Evolutionary conservation across 1,140 invertebrate genomes (phyloP).

Genomic region (Trachymyrmex septentrionalis): DNA sequence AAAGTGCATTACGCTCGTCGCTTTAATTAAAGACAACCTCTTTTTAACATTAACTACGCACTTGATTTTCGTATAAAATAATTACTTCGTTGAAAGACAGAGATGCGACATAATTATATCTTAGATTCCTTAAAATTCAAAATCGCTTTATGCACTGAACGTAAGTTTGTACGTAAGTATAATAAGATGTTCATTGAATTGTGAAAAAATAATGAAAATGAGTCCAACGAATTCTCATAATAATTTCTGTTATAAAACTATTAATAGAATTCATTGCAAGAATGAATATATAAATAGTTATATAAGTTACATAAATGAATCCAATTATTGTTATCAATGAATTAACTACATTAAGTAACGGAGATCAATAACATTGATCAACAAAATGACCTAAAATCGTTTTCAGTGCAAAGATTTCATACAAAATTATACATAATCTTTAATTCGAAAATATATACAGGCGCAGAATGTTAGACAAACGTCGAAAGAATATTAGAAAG

Average conservation of each 20-base stretch:
- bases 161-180: no score
- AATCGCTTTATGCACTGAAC: not conserved
- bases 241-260: no score
- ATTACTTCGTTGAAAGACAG: not conserved
- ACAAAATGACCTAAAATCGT: no score
- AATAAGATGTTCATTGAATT: no score
- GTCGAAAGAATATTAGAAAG: not conserved
- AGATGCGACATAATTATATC: not conserved
- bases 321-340: no score
- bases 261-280: no score
- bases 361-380: no score
- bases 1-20: not conserved
- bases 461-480: not conserved
- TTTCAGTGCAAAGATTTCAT: not conserved
- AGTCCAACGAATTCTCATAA: no score
- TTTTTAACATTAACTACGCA: not conserved
- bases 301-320: no score
- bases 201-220: no score
- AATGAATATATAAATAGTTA: no score
- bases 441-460: not conserved
- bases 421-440: not conserved
- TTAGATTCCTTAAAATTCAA: not conserved
- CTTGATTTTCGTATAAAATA: not conserved
- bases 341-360: no score
- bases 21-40: not conserved